Evolutionary conservation across 2,113 vertebrate genomes (phyloP), one percentile per base, ranked within the genome.

Genomic region (Ranitomeya imitator): DNA sequence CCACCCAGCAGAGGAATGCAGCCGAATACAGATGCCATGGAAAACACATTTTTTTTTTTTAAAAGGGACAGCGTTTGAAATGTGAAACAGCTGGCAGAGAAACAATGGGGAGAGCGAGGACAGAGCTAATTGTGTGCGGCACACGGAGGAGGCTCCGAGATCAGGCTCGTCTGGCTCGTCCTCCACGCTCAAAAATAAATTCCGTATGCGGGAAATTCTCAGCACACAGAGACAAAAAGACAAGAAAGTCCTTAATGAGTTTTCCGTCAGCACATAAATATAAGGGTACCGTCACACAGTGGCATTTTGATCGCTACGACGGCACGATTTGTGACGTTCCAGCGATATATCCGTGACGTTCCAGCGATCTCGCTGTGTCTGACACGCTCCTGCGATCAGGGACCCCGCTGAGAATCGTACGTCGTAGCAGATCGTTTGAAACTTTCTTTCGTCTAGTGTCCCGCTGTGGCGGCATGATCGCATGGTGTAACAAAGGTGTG

Each of bases 131-230:
- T 85, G 84, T 73, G 84, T 61, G 69, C 57, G 18, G 67, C 69
- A 59, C 69, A 37, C 55, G 73, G 54, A 85, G 69, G 59, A 61
- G 73, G 37, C 18, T 57, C 71, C 1, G 65, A 61, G 61, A 73
- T 73, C 45, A 85, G 12, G 71, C 84, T 8, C 71, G 71, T 74
- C 71, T 55, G n/a, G 65, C 71, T 59, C 69, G 31, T 31, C 83
- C 71, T 60, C 67, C 69, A 14, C n/a, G 12, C 76, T 3, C 60
- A 5, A 12, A 85, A 85, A 88, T 83, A 82, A 82, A 88, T 74
- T 83, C 84, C 71, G 76, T 76, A 85, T 85, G 84, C 71, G 67
- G 52, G 67, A 85, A 57, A 83, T 69, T 83, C 76, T 86, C 76
- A 86, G 37, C n/a, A 11, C 67, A 57, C 31, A 61, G 16, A 65